phyloP scores from a whole-genome alignment of 2,797 vertebrate genomes.

The Amniataba percoides region DNA sequence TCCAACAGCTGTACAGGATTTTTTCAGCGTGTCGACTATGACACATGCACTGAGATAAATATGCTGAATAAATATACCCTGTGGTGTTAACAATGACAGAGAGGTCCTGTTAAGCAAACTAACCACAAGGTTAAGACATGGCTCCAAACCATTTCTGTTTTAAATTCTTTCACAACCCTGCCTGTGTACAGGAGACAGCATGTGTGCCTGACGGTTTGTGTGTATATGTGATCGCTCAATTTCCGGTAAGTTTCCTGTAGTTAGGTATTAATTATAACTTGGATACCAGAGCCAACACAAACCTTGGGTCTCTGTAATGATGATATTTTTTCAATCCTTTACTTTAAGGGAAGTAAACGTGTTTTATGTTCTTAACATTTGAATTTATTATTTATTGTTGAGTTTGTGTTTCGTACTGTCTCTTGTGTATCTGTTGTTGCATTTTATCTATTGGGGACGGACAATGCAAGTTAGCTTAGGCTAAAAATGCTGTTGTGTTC shows the following conservation, averaged over 20 bases:
- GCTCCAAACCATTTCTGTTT: not conserved
- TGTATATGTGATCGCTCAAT: not conserved
- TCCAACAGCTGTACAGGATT: not conserved
- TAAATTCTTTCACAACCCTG: not conserved
- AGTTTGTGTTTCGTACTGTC: too few species aligned
- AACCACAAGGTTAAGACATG: conserved; percentile 4
- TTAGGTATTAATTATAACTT: not conserved
- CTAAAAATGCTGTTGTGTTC: too few species aligned
- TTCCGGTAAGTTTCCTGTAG: not conserved
- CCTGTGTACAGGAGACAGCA: not conserved
- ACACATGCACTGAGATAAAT: not conserved
- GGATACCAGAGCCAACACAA: not conserved
- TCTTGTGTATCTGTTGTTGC: too few species aligned
- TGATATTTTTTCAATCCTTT: not conserved
- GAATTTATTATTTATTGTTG: too few species aligned
- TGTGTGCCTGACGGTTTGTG: not conserved
- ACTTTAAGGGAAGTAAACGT: not conserved
- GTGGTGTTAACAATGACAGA: not conserved
- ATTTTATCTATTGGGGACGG: too few species aligned
- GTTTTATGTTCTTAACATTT: too few species aligned
- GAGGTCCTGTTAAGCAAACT: conserved; percentile 20
- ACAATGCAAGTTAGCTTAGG: too few species aligned
- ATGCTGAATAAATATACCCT: not conserved
- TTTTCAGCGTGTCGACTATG: not conserved
- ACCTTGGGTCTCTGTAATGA: not conserved